Conservation (phyloP, 92 coral and sea anemone species). For the Zoanthus solanderi region DNA sequence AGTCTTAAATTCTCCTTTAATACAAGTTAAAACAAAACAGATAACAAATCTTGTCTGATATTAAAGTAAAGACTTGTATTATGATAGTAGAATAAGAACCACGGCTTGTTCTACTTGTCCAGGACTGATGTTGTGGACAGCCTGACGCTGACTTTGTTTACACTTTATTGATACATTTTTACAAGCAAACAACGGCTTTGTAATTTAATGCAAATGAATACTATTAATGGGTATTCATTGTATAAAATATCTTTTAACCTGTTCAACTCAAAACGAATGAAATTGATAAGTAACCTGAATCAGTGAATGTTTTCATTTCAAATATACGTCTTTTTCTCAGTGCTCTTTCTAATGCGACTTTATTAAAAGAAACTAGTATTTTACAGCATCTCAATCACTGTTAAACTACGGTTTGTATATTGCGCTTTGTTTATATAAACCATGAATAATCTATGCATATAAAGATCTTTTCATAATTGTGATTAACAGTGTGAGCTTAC, state of each 20-base stretch:
- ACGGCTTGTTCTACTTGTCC: background rate
- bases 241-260: slow-evolving; percentile 7
- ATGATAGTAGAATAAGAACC: background rate
- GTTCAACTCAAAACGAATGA: background rate
- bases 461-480: too few relatives aligned
- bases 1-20: background rate
- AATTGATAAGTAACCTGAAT: too few relatives aligned
- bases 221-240: background rate
- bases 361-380: too few relatives aligned
- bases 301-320: too few relatives aligned
- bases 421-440: too few relatives aligned
- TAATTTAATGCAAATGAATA: background rate
- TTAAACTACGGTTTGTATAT: too few relatives aligned
- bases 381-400: too few relatives aligned
- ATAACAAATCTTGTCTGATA: background rate
- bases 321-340: too few relatives aligned
- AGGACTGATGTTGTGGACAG: background rate
- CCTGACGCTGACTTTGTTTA: background rate
- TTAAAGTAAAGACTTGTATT: background rate
- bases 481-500: too few relatives aligned
- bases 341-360: too few relatives aligned
- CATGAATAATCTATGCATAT: too few relatives aligned
- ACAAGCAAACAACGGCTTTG: background rate
- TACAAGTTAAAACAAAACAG: background rate
- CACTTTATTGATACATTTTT: background rate